Evolutionary conservation across 2,888 invertebrate species (phyloP).

Genomic region (Sinhomidia bicolor): DNA sequence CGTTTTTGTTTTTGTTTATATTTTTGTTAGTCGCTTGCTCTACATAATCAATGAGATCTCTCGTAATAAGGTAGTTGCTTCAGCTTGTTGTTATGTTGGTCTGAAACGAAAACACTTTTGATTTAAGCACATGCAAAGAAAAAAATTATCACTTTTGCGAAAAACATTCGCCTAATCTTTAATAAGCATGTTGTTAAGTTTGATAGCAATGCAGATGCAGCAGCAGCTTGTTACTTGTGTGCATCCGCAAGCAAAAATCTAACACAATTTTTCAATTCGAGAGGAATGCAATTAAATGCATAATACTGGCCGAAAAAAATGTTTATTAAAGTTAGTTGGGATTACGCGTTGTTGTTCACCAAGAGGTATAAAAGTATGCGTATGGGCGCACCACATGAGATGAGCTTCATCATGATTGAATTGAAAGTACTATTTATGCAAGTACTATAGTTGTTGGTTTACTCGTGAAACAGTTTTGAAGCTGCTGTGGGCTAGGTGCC

Average conservation of each 20-base stretch:
- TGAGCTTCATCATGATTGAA: too few species aligned
- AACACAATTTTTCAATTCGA: not conserved
- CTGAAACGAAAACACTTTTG: conserved; percentile 62
- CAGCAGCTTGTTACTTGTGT: conserved; percentile 11
- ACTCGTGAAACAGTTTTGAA: too few species aligned
- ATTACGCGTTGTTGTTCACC: too few species aligned
- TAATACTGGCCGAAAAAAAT: not conserved
- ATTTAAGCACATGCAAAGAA: conserved; percentile 21
- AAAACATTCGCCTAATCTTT: conserved; percentile 20
- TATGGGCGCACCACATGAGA: too few species aligned
- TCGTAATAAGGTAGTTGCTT: conserved; percentile 26
- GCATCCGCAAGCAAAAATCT: conserved; percentile 3
- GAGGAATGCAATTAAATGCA: conserved; percentile 11
- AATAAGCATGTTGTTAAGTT: not conserved
- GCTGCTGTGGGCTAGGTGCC: too few species aligned
- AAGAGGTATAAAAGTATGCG: too few species aligned
- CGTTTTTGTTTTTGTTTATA: conserved; percentile 23
- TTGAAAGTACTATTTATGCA: too few species aligned
- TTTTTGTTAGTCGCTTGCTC: conserved; percentile 47
- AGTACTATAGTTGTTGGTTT: too few species aligned
- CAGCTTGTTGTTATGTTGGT: not conserved
- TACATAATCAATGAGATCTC: conserved; percentile 36
- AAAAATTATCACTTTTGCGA: conserved; percentile 30
- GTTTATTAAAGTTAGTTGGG: not conserved
- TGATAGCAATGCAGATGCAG: not conserved